Evolutionary conservation across 2,888 invertebrate genomes (phyloP).

Genomic region (Anorthoa munda): DNA sequence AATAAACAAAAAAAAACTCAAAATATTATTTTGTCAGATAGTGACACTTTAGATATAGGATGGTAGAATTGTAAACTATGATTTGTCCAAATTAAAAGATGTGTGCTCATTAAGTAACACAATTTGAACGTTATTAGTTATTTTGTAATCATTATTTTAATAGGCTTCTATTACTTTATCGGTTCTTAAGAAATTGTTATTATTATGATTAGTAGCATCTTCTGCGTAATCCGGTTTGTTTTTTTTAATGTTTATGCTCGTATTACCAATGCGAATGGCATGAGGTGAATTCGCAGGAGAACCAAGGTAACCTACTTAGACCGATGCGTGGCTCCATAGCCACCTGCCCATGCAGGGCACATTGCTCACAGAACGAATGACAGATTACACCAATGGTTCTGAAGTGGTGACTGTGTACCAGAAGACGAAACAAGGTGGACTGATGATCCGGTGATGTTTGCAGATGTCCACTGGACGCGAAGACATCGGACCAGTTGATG

Average conservation of each 20-base stretch:
- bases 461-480: neutral
- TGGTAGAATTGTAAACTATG: constrained; percentile 20
- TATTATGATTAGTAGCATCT: constrained; percentile 6
- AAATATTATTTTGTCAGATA: too few species aligned
- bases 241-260: neutral
- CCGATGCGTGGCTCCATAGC: too few species aligned
- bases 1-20: too few species aligned
- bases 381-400: neutral
- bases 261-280: neutral
- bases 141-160: constrained; percentile 51
- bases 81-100: constrained; percentile 52
- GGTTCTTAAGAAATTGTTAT: constrained; percentile 11
- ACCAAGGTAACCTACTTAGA: neutral
- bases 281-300: neutral
- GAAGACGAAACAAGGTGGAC: neutral
- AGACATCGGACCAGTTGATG: neutral
- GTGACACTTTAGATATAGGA: too few species aligned
- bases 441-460: neutral
- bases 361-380: too few species aligned
- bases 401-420: neutral
- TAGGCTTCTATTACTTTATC: constrained; percentile 41
- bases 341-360: too few species aligned
- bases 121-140: constrained; percentile 55
- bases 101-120: constrained; percentile 43
- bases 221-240: constrained; percentile 4